Percentiles rank a stretch among this genome's conserved stretches.
Evolutionary conservation across 2,113 vertebrate genomes (phyloP).

Genomic region (Aramus guarauna): DNA sequence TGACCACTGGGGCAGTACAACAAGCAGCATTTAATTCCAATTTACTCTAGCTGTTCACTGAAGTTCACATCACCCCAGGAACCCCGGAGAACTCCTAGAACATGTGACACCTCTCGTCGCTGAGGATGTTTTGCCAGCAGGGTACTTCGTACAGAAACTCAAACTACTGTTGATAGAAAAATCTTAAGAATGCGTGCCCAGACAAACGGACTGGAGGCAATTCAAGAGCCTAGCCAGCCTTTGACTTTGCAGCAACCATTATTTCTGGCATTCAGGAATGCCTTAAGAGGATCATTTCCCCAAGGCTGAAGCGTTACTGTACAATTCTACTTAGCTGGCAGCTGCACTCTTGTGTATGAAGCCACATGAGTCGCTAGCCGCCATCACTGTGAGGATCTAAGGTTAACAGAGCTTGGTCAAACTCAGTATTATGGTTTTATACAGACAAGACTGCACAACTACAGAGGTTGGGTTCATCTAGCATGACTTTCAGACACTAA

Average conservation of each 20-base stretch:
- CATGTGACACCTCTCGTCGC: background rate
- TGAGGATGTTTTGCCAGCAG: background rate
- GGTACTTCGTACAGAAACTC: background rate
- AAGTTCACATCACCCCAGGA: background rate
- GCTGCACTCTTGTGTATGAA: background rate
- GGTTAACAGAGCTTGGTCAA: background rate
- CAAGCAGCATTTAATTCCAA: background rate
- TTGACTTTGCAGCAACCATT: background rate
- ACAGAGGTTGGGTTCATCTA: background rate
- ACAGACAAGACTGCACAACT: background rate
- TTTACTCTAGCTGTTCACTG: background rate
- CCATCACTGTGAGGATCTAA: background rate
- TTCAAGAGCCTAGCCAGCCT: background rate
- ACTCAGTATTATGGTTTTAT: background rate
- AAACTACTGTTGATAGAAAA: background rate
- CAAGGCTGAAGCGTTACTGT: background rate
- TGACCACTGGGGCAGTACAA: background rate
- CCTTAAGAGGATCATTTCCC: background rate
- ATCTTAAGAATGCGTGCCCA: fast-evolving
- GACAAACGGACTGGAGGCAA: too few relatives aligned
- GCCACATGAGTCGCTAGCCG: background rate
- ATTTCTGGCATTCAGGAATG: background rate
- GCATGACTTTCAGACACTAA: background rate
- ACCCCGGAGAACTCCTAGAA: background rate
- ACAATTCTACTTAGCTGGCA: background rate